Evolutionary conservation across 2,888 invertebrate genomes (phyloP), one percentile per base, ranked within the genome.

Genomic region (Phaedon cochleariae): DNA sequence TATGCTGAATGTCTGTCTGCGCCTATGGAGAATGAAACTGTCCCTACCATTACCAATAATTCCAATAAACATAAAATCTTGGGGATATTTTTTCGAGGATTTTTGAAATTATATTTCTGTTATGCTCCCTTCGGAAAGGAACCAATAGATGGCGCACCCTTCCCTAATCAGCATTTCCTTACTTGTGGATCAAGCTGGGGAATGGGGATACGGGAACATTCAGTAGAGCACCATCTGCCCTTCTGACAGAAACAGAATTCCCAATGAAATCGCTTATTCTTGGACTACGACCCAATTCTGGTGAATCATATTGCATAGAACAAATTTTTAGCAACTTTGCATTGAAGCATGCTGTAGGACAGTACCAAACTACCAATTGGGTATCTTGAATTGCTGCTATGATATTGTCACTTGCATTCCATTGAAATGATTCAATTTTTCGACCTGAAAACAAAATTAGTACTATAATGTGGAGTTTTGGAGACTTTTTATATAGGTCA

Each of bases 141-240:
- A n/a, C n/a, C n/a, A n/a, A n/a, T n/a, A n/a, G n/a, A n/a, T n/a
- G n/a, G n/a, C n/a, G n/a, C n/a, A n/a, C n/a, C n/a, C n/a, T n/a
- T n/a, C n/a, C n/a, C n/a, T n/a, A n/a, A n/a, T n/a, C n/a, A n/a
- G n/a, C n/a, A 10, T 41, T 29, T 41, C 41, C 65, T 71, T 73
- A 83, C 81, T 78, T 81, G 5, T 88, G 84, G 48, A 89, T 79
- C 66, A 89, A 85, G 59, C 87, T 86, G 1, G 89, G 86, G 77
- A 93, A 93, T 0, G 92, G 90, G 0, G 93, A 90, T 51, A 93
- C 87, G 0, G 90, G 87, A 5, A 90, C 85, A 67, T 90, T 90
- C 29, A 97, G 85, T 10, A 95, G 83, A 0, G 97, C 94, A 0
- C 98, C 98, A 78, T 98, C 96, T 0, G 92, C 92, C 46, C 96